Evolutionary conservation across 2,888 invertebrate species (phyloP).

Genomic region (Endomychus coccineus): DNA sequence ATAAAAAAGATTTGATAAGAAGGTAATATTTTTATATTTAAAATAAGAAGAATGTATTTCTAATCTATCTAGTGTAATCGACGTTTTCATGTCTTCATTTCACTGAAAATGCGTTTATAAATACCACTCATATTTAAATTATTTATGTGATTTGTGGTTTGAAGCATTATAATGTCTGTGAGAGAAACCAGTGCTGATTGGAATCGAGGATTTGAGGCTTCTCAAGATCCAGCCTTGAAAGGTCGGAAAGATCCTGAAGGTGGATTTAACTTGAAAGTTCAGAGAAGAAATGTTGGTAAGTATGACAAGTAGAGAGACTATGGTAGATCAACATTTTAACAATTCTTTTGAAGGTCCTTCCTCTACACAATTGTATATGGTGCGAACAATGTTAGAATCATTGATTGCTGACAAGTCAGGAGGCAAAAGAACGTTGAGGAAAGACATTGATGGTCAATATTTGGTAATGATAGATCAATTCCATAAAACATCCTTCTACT

Average conservation of each 20-base stretch:
- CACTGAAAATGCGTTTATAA: too few relatives aligned
- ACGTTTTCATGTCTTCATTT: too few relatives aligned
- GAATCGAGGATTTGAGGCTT: slow-evolving; percentile 85
- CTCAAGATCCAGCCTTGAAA: slow-evolving; percentile 83
- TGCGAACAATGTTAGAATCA: slow-evolving; percentile 96
- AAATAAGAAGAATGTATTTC: too few relatives aligned
- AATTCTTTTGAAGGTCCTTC: slow-evolving; percentile 67
- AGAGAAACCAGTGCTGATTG: slow-evolving; percentile 97
- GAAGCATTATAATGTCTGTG: slow-evolving; percentile 91
- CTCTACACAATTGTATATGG: slow-evolving; percentile 95
- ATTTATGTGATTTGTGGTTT: slow-evolving; percentile 23
- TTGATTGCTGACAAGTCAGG: slow-evolving; percentile 96
- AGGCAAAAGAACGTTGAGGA: slow-evolving; percentile 86
- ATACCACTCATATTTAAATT: not conserved
- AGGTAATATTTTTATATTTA: slow-evolving; percentile 43
- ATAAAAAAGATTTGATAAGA: slow-evolving; percentile 91
- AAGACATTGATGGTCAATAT: slow-evolving; percentile 93
- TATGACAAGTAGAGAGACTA: too few relatives aligned
- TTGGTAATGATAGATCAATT: slow-evolving; percentile 91
- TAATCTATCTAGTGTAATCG: too few relatives aligned
- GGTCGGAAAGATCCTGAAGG: slow-evolving; percentile 92
- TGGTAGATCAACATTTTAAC: too few relatives aligned
- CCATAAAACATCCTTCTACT: slow-evolving; percentile 93
- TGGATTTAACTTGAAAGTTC: slow-evolving; percentile 87
- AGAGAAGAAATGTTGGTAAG: slow-evolving; percentile 84